Conservation (phyloP, 2,888 invertebrate species). For the Loripinus fragilis region DNA sequence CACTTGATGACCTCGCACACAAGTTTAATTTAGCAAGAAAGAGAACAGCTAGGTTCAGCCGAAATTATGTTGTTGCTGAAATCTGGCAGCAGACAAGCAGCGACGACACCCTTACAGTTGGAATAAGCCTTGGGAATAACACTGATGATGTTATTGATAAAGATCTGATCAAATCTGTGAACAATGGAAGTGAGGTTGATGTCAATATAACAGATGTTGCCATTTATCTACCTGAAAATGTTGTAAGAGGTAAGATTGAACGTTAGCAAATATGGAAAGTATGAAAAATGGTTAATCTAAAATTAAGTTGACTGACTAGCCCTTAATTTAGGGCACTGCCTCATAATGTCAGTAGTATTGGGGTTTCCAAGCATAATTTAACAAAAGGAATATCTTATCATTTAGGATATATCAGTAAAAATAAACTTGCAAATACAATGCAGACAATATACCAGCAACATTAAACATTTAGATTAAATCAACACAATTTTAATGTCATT, state of each 20-base stretch:
- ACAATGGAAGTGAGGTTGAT: not conserved
- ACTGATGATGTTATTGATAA: conserved; percentile 1
- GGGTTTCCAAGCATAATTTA: too few relatives aligned
- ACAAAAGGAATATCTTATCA: too few relatives aligned
- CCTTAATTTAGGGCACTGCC: too few relatives aligned
- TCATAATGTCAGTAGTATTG: too few relatives aligned
- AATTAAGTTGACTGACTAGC: too few relatives aligned
- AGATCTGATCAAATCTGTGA: conserved; percentile 24
- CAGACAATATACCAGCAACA: too few relatives aligned
- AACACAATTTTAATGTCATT: too few relatives aligned
- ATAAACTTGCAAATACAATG: too few relatives aligned
- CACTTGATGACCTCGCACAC: conserved; percentile 48
- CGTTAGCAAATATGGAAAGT: too few relatives aligned
- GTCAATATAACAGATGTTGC: conserved; percentile 51
- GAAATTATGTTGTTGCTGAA: conserved; percentile 31
- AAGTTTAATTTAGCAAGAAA: conserved; percentile 1
- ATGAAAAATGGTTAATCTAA: too few relatives aligned
- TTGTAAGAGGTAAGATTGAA: conserved; percentile 40
- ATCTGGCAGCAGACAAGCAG: conserved; percentile 32
- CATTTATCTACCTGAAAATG: conserved; percentile 51
- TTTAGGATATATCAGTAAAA: too few relatives aligned
- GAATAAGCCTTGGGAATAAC: conserved; percentile 28
- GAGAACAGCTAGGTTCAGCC: conserved; percentile 19
- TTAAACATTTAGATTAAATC: too few relatives aligned
- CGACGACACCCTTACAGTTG: conserved; percentile 27